Evolutionary conservation across 2,797 vertebrate species (phyloP).

Genomic region (Oryzias dopingdopingensis): DNA sequence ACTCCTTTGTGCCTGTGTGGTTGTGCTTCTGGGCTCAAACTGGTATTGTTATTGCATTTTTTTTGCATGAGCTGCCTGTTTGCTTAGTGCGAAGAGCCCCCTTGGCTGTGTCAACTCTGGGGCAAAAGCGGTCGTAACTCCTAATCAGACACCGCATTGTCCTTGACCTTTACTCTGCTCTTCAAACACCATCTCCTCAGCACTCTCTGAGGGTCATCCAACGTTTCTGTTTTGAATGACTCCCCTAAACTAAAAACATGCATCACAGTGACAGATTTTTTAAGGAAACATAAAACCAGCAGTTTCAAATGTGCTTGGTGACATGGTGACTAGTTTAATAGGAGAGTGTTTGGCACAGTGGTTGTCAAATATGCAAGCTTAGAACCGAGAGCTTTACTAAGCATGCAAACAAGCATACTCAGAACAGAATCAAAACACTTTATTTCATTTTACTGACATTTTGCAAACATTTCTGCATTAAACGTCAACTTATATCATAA

Average conservation of each 20-base stretch:
- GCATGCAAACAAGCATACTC: too few relatives aligned
- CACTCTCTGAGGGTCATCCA: slow-evolving; percentile 6
- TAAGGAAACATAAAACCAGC: too few relatives aligned
- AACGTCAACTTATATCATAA: too few relatives aligned
- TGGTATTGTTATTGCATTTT: slow-evolving; percentile 5
- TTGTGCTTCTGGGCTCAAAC: slow-evolving; percentile 16
- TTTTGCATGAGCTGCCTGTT: background rate
- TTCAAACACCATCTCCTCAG: slow-evolving; percentile 18
- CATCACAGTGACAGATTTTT: too few relatives aligned
- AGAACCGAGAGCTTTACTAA: too few relatives aligned
- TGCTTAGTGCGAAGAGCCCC: slow-evolving; percentile 4
- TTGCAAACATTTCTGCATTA: too few relatives aligned
- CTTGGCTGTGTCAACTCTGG: background rate
- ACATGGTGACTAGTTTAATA: too few relatives aligned
- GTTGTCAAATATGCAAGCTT: too few relatives aligned
- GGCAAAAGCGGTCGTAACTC: background rate
- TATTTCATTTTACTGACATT: too few relatives aligned
- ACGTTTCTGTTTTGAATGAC: slow-evolving; percentile 7
- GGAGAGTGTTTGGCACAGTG: too few relatives aligned
- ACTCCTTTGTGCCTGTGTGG: slow-evolving; percentile 5
- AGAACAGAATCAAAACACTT: too few relatives aligned
- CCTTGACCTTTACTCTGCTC: slow-evolving; percentile 14
- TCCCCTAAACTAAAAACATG: slow-evolving; percentile 1
- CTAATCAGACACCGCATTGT: background rate
- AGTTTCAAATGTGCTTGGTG: too few relatives aligned